These are phyloP conservation scores for Marmota monax DNA, from an alignment of 2,113 vertebrate species.

Conservation along the genomic window DNA sequence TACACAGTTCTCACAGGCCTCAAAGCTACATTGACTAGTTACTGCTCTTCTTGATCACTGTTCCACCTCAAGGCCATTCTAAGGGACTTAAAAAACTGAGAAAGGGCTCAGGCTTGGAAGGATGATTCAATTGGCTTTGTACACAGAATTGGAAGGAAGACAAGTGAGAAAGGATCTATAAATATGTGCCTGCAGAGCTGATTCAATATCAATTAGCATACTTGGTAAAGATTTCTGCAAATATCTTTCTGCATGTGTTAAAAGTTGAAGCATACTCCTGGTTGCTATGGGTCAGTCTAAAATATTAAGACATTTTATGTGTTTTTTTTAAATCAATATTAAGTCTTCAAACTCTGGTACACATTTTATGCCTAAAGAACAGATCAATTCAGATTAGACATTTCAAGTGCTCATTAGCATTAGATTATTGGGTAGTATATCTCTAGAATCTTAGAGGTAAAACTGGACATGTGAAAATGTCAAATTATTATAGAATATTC, in stretches of 20 bases:
- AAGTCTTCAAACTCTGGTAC: neutral
- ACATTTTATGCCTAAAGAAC: neutral
- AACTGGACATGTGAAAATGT: neutral
- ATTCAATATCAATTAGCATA: neutral
- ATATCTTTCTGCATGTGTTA: neutral
- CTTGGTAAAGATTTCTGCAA: neutral
- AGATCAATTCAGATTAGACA: neutral
- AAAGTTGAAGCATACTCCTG: neutral
- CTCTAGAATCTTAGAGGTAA: neutral
- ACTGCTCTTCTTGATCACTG: neutral
- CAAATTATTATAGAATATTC: neutral
- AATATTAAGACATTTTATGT: neutral
- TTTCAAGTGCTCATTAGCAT: neutral
- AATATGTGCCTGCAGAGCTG: neutral
- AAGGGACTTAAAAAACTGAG: neutral
- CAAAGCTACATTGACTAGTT: neutral
- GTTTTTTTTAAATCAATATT: neutral
- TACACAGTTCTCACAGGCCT: neutral
- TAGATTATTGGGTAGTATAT: neutral
- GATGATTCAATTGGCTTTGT: neutral
- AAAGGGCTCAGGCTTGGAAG: neutral
- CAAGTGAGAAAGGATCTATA: neutral
- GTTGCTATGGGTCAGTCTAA: neutral
- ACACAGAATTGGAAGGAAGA: neutral
- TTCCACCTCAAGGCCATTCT: neutral